Evolutionary conservation across 2,113 vertebrate species (phyloP), one percentile per base, ranked within the genome.

Genomic region (Gorsachius goisagi): DNA sequence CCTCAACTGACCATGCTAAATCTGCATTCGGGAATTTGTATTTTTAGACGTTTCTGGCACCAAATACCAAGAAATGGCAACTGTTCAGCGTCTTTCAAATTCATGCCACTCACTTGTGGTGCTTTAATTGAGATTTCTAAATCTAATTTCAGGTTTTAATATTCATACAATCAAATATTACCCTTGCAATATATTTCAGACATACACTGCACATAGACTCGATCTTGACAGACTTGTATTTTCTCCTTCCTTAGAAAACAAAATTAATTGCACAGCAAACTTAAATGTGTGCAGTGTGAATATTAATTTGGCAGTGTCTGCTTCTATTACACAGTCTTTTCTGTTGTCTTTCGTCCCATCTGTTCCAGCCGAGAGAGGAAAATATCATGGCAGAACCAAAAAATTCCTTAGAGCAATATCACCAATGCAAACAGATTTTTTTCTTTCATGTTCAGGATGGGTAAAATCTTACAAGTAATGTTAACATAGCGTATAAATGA

Each of bases 341-440:
- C 69, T 71, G 53, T 66, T 92, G 87, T 80, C 81, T 87, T 88
- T 91, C 33, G 5, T 75, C 69, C 94, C 88, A 96, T 96, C 95
- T 97, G 85, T 75, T 93, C 56, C 14, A 74, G 84, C 16, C 52
- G 11, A 97, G 56, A 85, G 97, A 95, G 72, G 20, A 92, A 90
- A 68, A 96, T 88, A 80, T 79, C 41, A 71, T 16, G 32, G 88
- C 66, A 94, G 67, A 95, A 33, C 12, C 67, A 30, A 85, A 78
- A 89, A 49, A 59, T 14, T 78, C 80, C 80, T 60, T 60, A 45
- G 10, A 67, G 32, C 2, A 3, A 1, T 59, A 79, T 59, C 50
- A 89, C 15, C n/a, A 83, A 26, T 19, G n/a, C 9, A 87, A 5
- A 45, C 7, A 53, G 22, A 41, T 8, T 24, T 71, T 80, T 80